Conservation (phyloP, 2,797 vertebrate genomes). For the Chaetophractus vellerosus region DNA sequence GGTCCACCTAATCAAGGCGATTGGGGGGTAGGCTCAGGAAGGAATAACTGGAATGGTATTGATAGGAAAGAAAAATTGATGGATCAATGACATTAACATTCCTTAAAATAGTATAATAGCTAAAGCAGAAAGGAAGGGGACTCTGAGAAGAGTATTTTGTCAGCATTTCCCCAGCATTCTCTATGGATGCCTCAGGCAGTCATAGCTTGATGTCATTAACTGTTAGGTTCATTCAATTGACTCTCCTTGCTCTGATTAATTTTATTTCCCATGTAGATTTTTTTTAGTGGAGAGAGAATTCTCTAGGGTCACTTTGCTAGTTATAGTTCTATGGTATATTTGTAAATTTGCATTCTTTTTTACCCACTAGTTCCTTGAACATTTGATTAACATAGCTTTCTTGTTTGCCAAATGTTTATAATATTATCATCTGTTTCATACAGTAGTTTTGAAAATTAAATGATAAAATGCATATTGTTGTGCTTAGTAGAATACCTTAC, state of each 20-base stretch:
- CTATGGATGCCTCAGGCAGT: slow-evolving; percentile 46
- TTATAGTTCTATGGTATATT: slow-evolving; percentile 34
- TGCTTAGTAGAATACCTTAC: background rate
- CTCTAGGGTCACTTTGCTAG: slow-evolving; percentile 46
- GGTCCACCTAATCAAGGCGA: slow-evolving; percentile 5
- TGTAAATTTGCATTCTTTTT: slow-evolving; percentile 61
- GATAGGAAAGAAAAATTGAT: slow-evolving; percentile 60
- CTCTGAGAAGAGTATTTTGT: slow-evolving; percentile 27
- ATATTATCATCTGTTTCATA: background rate
- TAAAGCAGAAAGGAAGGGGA: background rate
- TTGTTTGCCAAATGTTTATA: background rate
- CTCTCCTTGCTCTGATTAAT: slow-evolving; percentile 80
- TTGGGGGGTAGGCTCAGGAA: background rate
- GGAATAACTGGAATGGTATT: background rate
- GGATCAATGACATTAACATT: slow-evolving; percentile 40
- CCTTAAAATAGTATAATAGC: background rate
- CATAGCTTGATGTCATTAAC: slow-evolving; percentile 70
- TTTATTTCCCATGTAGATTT: slow-evolving; percentile 76
- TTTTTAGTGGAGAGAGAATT: background rate
- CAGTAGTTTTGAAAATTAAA: background rate
- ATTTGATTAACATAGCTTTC: slow-evolving; percentile 59
- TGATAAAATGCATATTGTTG: background rate
- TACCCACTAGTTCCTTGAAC: slow-evolving; percentile 18
- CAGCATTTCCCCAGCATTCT: slow-evolving; percentile 17
- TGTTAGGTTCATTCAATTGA: slow-evolving; percentile 64